Evolutionary conservation across 2,797 vertebrate genomes (phyloP), one percentile per base, ranked within the genome.

Genomic region (Loriculus beryllinus): DNA sequence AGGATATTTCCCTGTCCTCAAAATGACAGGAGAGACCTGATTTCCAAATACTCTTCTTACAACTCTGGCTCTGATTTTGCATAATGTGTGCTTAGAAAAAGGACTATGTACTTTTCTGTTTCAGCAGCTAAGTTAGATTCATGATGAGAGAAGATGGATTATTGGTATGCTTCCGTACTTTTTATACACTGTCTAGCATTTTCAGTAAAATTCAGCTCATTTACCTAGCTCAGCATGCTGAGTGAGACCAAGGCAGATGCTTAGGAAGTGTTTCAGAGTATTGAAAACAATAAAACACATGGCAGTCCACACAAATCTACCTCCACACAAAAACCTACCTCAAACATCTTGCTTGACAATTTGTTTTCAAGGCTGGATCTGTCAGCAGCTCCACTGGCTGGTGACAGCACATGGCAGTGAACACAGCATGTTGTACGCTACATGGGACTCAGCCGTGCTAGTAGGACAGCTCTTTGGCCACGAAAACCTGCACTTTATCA

Each of bases 21-120:
- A 70, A 93, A 82, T 49, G 64, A 54, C 75, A 92, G 40, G 28
- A 70, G 28, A 81, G 31, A 62, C 31, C 68, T 74, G 56, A 89
- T 92, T 92, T 93, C 89, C 51, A 76, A 59, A 70, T 48, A 65
- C 6, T 78, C 4, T 92, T 25, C 68, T 82, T 84, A 72, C 14
- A 86, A 33, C 25, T 56, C 54, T 77, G 56, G 56, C 82, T 89
- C 57, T 4, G 13, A 71, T 90, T 93, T 81, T 89, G 54, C 71
- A 54, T 63, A 74, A 74, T 8, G 11, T 1, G 0, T 42, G 17
- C 48, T 71, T 56, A 87, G 42, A 49, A 80, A 90, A 85, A 83
- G 37, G 19, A 49, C 56, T 26, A 4, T 23, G 35, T 65, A 29
- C 33, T 76, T 81, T 52, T 29, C 71, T 49, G 68, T 74, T 52